A percentile compares a stretch with the other conserved stretches of the same genome.
phyloP scores from a whole-genome alignment of 2,888 invertebrate species.

The Pristionchus exspectatus region DNA sequence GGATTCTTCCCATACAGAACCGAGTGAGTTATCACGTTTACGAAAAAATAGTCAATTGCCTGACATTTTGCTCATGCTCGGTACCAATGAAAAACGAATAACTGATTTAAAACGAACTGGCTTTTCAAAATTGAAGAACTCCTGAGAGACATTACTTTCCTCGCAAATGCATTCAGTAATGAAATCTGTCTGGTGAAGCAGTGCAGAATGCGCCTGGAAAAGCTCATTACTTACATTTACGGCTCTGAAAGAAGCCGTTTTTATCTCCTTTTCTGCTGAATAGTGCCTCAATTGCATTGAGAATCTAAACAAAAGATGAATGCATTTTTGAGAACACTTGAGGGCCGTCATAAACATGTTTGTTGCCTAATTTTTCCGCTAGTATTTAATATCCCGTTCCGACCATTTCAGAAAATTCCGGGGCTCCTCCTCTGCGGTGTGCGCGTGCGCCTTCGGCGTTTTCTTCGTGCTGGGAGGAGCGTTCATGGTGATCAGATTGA shows the following conservation, averaged over 20 bases:
- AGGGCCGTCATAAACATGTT: background rate
- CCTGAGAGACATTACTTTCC: too few species aligned
- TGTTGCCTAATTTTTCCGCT: too few species aligned
- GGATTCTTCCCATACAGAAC: conserved; percentile 79
- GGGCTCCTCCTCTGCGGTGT: conserved; percentile 76
- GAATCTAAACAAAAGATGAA: background rate
- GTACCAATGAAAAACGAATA: background rate
- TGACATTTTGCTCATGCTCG: background rate
- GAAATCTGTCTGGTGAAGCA: too few species aligned
- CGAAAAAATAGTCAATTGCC: background rate
- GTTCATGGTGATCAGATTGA: conserved; percentile 70
- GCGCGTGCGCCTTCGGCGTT: conserved; percentile 77
- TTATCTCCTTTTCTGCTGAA: background rate
- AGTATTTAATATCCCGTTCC: too few species aligned
- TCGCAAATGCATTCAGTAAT: too few species aligned
- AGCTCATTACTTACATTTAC: background rate
- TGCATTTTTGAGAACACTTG: background rate
- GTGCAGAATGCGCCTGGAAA: background rate
- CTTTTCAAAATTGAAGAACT: too few species aligned
- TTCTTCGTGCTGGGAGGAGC: conserved; percentile 77
- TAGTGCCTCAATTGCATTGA: background rate
- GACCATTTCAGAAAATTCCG: conserved; percentile 75
- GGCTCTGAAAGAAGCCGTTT: background rate
- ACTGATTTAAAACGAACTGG: too few species aligned
- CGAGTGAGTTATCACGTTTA: conserved; percentile 64